phyloP scores from a whole-genome alignment of 92 coral and sea anemone genomes.

The Palythoa heliodiscus region DNA sequence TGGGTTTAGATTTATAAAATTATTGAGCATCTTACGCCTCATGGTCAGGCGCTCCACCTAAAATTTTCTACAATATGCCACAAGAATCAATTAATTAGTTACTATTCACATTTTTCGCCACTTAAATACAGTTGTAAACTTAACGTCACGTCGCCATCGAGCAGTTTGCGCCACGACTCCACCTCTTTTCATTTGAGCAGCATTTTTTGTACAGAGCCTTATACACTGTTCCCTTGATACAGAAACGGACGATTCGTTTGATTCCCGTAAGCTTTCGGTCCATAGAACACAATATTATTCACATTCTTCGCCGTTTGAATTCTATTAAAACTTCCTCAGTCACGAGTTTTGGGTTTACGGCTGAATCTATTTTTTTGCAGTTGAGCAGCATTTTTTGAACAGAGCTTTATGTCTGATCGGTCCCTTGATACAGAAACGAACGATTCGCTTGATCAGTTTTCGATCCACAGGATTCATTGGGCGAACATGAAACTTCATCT shows the following conservation, averaged over 20 bases:
- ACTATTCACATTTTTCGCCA: background rate
- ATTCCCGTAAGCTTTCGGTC: conserved; percentile 29
- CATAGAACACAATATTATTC: conserved; percentile 11
- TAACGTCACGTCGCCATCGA: too few relatives aligned
- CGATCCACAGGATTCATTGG: conserved; percentile 24
- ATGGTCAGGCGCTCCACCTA: background rate
- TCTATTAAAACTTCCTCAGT: background rate
- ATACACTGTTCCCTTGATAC: conserved; percentile 20
- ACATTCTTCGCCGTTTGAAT: conserved; percentile 16
- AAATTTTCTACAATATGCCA: background rate
- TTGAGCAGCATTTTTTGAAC: conserved; percentile 31
- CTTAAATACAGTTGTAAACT: background rate
- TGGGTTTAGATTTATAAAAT: background rate
- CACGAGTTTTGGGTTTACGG: background rate
- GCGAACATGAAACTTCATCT: conserved; percentile 42
- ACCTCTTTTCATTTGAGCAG: conserved; percentile 26
- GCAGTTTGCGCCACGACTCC: too few relatives aligned
- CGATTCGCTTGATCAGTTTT: conserved; percentile 27
- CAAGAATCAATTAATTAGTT: background rate
- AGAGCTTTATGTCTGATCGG: conserved; percentile 12
- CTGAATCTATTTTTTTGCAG: conserved; percentile 9
- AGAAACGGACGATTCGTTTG: conserved; percentile 31
- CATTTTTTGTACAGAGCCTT: conserved; percentile 27
- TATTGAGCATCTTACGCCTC: background rate
- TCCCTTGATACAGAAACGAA: conserved; percentile 39